Evolutionary conservation across 2,888 invertebrate species (phyloP).

Genomic region (Caenorhabditis drosophilae): DNA sequence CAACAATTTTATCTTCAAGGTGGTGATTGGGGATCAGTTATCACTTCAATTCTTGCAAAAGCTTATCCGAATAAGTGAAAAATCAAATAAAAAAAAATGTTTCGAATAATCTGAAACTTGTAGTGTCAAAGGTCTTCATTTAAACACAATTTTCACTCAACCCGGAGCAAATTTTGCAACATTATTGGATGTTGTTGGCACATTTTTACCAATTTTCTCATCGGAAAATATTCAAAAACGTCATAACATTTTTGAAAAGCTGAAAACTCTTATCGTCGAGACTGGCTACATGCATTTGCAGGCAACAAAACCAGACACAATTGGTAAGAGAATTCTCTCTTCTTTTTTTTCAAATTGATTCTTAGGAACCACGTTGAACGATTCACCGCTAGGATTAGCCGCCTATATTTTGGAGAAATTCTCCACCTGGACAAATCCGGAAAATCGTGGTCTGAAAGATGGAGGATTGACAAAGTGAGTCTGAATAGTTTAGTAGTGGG

Average conservation of each 20-base stretch:
- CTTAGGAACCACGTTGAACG: slow-evolving; percentile 77
- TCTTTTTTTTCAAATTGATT: not conserved
- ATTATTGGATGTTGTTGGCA: slow-evolving; percentile 37
- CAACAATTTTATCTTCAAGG: slow-evolving; percentile 79
- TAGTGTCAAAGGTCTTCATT: slow-evolving; percentile 75
- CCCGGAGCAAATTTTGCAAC: slow-evolving; percentile 31
- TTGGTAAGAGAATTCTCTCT: slow-evolving; percentile 75
- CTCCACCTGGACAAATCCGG: slow-evolving; percentile 77
- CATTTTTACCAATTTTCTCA: slow-evolving; percentile 42
- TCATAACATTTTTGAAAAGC: slow-evolving; percentile 44
- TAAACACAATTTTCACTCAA: slow-evolving; percentile 75
- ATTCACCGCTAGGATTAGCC: slow-evolving; percentile 84
- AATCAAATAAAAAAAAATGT: not conserved
- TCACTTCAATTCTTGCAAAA: slow-evolving; percentile 76
- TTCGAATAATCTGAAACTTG: slow-evolving; percentile 16
- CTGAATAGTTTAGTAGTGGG: too few relatives aligned
- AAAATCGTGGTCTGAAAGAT: slow-evolving; percentile 73
- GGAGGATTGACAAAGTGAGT: slow-evolving; percentile 74
- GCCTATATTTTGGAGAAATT: slow-evolving; percentile 90
- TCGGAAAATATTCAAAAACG: slow-evolving; percentile 22
- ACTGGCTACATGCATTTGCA: slow-evolving; percentile 79
- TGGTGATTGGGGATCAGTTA: slow-evolving; percentile 80
- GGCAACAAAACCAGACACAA: slow-evolving; percentile 86
- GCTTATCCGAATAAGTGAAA: slow-evolving; percentile 75
- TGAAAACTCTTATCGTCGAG: slow-evolving; percentile 69